Base-by-base conservation (phyloP, 1,140 invertebrate genomes). In the Trachymyrmex cornetzi region DNA sequence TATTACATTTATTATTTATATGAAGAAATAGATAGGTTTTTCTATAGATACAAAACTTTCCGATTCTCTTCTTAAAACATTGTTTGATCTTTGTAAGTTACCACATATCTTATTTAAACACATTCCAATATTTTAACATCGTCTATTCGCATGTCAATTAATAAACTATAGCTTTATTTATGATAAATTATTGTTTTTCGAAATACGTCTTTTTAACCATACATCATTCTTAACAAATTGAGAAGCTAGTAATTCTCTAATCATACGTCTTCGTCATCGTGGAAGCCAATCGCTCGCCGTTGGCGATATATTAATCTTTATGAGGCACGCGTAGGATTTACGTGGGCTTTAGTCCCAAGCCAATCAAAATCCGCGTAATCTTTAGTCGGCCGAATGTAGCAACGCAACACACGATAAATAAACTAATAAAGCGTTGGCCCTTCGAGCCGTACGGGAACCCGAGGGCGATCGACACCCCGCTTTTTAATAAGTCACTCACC, bases 361-460 rank as follows among this genome's bases (percentile, higher is more conserved):
- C 91, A 94, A 94, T 94, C 93, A 94, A 92, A 93, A 93, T 93
- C 91, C 88, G 72, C 80, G 89, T 93, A 93, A 93, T 94, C 92
- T 92, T 88, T 53, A 57, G 57, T 24, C 81, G 77, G 79, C 44
- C 88, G 71, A 77, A 80, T 71, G 74, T 84, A 80, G 72, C 88
- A 87, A 85, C 74, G 67, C 79, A 69, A 90, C 74, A 81, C 85
- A 66, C 87, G 88, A 93, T 93, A 93, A 93, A 93, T 92, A 93
- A 93, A 92, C 91, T 89, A 93, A 93, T 93, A 92, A 93, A 93
- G 48, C 63, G 24, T 77, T 57, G 59, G 53, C 69, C 64, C 69
- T 69, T 63, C 55, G 38, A 9, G 30, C 50, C 12, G n/a, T 27
- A 61, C 12, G 24, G 27, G n/a, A 63, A 71, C 53, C 38, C 79